phyloP scores from a whole-genome alignment of 2,797 vertebrate genomes.

The Acanthiza pusilla region DNA sequence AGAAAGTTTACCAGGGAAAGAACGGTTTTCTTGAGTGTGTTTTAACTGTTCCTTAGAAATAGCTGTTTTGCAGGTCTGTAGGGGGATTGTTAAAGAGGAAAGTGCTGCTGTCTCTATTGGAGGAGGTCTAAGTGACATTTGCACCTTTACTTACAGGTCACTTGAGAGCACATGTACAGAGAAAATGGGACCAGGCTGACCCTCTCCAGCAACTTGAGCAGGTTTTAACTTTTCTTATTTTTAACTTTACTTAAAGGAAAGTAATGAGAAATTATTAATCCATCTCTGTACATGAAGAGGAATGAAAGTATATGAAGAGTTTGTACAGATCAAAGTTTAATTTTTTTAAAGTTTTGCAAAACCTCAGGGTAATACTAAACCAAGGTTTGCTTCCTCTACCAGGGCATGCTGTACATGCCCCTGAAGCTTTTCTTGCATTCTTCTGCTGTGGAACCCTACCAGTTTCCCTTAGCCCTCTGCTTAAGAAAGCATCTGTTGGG shows the following conservation, averaged over 20 bases:
- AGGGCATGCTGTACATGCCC: not conserved
- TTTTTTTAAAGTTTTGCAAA: not conserved
- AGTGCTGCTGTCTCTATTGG: not conserved
- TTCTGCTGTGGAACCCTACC: not conserved
- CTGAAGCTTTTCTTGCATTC: not conserved
- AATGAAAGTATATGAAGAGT: not conserved
- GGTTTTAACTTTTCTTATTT: not conserved
- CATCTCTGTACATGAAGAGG: not conserved
- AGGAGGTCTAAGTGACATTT: not conserved
- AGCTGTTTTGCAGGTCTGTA: not conserved
- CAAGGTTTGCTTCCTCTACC: not conserved
- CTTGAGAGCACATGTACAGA: not conserved
- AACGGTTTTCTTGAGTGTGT: not conserved
- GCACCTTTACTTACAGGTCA: not conserved
- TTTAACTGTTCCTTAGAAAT: not conserved
- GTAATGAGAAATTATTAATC: not conserved
- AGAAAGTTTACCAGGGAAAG: not conserved
- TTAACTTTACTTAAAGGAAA: not conserved
- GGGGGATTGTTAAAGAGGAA: not conserved
- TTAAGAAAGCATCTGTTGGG: not conserved
- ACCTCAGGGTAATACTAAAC: not conserved
- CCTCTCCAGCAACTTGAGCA: not conserved
- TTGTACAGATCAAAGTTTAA: not conserved
- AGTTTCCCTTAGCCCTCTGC: not conserved
- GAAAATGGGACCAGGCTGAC: not conserved